Percentiles rank a stretch among this genome's conserved stretches.
Conservation (phyloP, 2,888 invertebrate genomes). For the Carabus problematicus region DNA sequence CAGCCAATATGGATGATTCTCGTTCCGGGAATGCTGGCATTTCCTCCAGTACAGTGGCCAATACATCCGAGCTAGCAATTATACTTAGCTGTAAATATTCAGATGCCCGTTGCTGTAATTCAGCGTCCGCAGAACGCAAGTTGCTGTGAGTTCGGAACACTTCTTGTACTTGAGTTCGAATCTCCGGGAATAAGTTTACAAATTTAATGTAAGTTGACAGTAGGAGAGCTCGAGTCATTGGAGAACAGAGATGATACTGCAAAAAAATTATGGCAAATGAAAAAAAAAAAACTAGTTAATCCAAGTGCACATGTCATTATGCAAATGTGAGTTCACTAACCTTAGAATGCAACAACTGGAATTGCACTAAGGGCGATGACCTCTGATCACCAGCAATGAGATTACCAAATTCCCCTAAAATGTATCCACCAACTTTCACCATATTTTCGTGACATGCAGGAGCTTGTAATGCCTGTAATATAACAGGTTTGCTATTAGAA, state of each 20-base stretch:
- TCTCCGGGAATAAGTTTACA: slow-evolving; percentile 98
- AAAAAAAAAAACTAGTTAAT: slow-evolving; percentile 15
- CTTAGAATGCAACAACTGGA: slow-evolving; percentile 97
- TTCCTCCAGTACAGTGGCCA: slow-evolving; percentile 98
- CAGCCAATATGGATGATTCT: slow-evolving; percentile 96
- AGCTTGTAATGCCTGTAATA: slow-evolving; percentile 84
- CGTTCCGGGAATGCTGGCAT: slow-evolving; percentile 99
- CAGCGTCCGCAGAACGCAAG: slow-evolving; percentile 96
- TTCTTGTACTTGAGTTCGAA: slow-evolving; percentile 93
- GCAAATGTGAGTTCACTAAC: slow-evolving; percentile 50
- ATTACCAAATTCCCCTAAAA: slow-evolving; percentile 99
- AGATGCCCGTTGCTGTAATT: slow-evolving; percentile 96
- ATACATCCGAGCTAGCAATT: slow-evolving; percentile 94
- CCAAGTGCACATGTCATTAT: neutral
- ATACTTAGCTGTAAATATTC: slow-evolving; percentile 97
- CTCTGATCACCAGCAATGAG: slow-evolving; percentile 98
- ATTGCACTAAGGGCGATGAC: slow-evolving; percentile 96
- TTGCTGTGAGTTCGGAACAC: slow-evolving; percentile 95
- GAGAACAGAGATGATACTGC: slow-evolving; percentile 93
- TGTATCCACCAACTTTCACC: slow-evolving; percentile 99
- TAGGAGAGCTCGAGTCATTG: slow-evolving; percentile 94
- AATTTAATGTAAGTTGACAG: slow-evolving; percentile 99
- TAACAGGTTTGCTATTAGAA: slow-evolving; percentile 18
- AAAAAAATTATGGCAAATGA: slow-evolving; percentile 44
- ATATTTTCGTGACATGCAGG: slow-evolving; percentile 99